Conservation (phyloP, 2,888 invertebrate species). For the Pharmacophagus antenor region DNA sequence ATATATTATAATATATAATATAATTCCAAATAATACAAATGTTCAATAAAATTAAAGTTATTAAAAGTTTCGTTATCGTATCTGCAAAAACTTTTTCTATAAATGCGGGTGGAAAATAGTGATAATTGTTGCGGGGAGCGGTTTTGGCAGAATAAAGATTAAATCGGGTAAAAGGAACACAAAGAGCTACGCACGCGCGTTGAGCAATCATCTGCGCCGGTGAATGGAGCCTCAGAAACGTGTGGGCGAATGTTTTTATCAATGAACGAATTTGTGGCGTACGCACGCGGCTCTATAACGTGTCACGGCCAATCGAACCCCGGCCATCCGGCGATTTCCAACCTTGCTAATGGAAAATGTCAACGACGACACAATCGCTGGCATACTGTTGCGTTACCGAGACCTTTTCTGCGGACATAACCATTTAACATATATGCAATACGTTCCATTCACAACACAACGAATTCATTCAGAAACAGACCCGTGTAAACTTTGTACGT, state of each 20-base stretch:
- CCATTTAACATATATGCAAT: conserved; percentile 26
- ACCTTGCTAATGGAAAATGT: conserved; percentile 68
- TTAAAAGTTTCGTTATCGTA: neutral
- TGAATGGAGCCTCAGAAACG: conserved; percentile 68
- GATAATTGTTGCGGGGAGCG: conserved; percentile 53
- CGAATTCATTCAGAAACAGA: conserved; percentile 22
- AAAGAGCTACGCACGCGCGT: conserved; percentile 54
- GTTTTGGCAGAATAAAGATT: conserved; percentile 51
- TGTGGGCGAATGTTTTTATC: conserved; percentile 77
- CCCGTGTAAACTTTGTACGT: conserved; percentile 22
- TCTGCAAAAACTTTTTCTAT: conserved; percentile 24
- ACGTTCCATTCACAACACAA: conserved; percentile 22
- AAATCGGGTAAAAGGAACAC: conserved; percentile 38
- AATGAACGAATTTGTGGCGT: conserved; percentile 77
- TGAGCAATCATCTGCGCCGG: conserved; percentile 73
- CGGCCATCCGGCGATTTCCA: conserved; percentile 40
- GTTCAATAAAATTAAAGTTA: too few species aligned
- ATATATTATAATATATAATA: neutral
- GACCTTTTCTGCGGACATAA: conserved; percentile 27
- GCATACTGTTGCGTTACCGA: conserved; percentile 34
- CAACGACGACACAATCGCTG: conserved; percentile 49
- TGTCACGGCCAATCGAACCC: conserved; percentile 64
- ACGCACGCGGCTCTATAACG: conserved; percentile 58
- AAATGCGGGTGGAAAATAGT: conserved; percentile 30
- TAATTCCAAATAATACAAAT: too few species aligned